Conservation (phyloP, 2,113 vertebrate species). For the Amphiprion ocellaris region DNA sequence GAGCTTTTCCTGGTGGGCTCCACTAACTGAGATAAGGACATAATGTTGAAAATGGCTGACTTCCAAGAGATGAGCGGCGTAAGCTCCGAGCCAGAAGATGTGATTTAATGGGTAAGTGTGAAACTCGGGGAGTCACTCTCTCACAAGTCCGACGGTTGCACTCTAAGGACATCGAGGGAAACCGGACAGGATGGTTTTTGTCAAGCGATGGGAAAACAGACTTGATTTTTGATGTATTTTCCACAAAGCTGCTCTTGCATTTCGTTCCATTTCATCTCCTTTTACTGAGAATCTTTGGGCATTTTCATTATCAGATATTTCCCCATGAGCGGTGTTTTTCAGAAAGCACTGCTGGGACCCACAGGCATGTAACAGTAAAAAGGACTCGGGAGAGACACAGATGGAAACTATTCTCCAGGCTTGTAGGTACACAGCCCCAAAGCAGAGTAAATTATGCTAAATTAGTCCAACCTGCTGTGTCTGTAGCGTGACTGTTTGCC, state of each 20-base stretch:
- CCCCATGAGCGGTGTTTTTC: constrained; percentile 10
- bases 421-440: not conserved
- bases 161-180: constrained; percentile 38
- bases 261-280: constrained; percentile 40
- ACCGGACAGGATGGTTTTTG: constrained; percentile 54
- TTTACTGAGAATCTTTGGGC: constrained; percentile 4
- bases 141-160: constrained; percentile 35
- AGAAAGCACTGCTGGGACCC: constrained; percentile 27
- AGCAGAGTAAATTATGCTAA: constrained; percentile 21
- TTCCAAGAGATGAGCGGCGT: constrained; percentile 65
- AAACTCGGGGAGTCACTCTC: constrained; percentile 63
- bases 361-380: constrained; percentile 38
- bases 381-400: constrained; percentile 6
- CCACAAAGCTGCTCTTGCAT: constrained; percentile 19
- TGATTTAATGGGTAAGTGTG: constrained; percentile 73
- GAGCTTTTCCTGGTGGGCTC: constrained; percentile 63
- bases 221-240: constrained; percentile 44
- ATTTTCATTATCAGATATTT: constrained; percentile 41
- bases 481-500: not conserved
- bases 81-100: constrained; percentile 68
- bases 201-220: constrained; percentile 39
- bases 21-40: constrained; percentile 68
- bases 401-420: constrained; percentile 14
- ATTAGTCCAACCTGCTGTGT: constrained; percentile 25
- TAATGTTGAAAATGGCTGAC: constrained; percentile 70